Conservation (phyloP, 2,113 vertebrate species). For the Plectropomus leopardus region DNA sequence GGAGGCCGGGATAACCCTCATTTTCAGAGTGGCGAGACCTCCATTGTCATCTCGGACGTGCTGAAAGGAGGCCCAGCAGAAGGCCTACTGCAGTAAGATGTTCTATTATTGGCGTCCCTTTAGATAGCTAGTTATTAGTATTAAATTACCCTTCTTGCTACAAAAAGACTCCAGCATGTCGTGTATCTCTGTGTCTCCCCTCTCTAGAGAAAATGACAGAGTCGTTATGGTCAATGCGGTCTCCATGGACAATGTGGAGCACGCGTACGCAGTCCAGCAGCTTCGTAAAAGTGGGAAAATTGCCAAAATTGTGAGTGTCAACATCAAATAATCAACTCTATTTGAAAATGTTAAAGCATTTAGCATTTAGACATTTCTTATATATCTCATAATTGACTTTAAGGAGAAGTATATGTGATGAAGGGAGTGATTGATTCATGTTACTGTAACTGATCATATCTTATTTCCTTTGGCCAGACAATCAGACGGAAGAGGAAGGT, state of each 20-base stretch:
- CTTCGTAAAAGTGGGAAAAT: slow-evolving; percentile 99
- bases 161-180: slow-evolving; percentile 55
- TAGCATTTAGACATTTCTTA: not conserved
- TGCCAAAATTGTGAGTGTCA: slow-evolving; percentile 97
- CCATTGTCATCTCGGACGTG: slow-evolving; percentile 98
- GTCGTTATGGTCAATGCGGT: slow-evolving; percentile 99
- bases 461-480: slow-evolving; percentile 84
- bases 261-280: slow-evolving; percentile 98
- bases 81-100: slow-evolving; percentile 96
- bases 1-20: slow-evolving; percentile 99
- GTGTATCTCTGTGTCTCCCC: slow-evolving; percentile 28
- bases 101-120: slow-evolving; percentile 16
- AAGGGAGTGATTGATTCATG: slow-evolving; percentile 18
- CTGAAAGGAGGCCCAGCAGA: slow-evolving; percentile 98
- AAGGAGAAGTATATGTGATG: not conserved
- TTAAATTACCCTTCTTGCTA: slow-evolving; percentile 47
- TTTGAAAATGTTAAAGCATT: not conserved
- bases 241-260: slow-evolving; percentile 99
- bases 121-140: slow-evolving; percentile 31
- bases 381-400: not conserved
- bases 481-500: slow-evolving; percentile 98
- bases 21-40: slow-evolving; percentile 99
- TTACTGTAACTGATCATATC: slow-evolving; percentile 27
- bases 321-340: not conserved
- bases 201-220: slow-evolving; percentile 95